Evolutionary conservation across 2,113 vertebrate species (phyloP).

Genomic region (Prietella phreatophila): DNA sequence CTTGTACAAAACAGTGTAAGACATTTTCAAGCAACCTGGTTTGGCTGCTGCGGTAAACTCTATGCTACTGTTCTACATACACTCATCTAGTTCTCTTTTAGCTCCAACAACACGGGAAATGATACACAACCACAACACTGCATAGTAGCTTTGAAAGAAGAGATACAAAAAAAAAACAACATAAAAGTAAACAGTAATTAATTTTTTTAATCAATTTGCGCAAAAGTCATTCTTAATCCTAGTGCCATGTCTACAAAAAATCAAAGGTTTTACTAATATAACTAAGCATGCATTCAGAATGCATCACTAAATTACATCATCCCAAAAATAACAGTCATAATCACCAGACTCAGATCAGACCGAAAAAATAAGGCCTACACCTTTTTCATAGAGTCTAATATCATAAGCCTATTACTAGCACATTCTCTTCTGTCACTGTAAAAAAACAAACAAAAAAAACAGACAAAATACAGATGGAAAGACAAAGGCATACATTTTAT

Average conservation of each 20-base stretch:
- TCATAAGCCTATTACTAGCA: background rate
- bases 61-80: background rate
- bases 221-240: constrained; percentile 10
- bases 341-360: background rate
- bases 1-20: too few species aligned
- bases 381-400: background rate
- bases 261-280: background rate
- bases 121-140: constrained; percentile 17
- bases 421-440: background rate
- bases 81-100: background rate
- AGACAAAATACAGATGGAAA: constrained; percentile 32
- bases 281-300: constrained; percentile 6
- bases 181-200: constrained; percentile 9
- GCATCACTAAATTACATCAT: constrained; percentile 16
- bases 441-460: background rate
- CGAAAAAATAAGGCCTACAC: background rate
- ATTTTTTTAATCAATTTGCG: background rate
- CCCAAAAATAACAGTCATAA: constrained; percentile 17
- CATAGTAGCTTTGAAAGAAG: background rate
- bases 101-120: constrained; percentile 32
- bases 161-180: constrained; percentile 8
- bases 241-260: background rate
- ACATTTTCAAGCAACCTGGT: background rate
- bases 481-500: constrained; percentile 34
- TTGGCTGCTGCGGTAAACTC: background rate